Evolutionary conservation across 2,113 vertebrate species (phyloP).

Genomic region (Morone chrysops): DNA sequence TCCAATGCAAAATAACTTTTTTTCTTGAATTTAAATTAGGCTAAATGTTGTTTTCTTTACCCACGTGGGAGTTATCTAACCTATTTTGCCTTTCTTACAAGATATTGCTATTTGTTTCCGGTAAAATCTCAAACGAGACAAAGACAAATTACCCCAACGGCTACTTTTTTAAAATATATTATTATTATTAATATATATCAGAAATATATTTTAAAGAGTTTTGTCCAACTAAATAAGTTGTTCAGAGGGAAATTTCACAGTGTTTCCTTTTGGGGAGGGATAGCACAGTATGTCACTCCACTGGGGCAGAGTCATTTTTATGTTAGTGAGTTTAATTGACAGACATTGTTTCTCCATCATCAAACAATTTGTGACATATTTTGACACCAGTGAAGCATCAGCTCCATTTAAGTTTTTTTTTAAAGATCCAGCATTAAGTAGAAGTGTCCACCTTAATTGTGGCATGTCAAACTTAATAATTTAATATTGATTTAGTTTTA

Average conservation of each 20-base stretch:
- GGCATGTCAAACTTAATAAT: background rate
- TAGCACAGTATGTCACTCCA: background rate
- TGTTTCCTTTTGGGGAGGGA: background rate
- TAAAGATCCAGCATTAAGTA: background rate
- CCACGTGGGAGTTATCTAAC: constrained; percentile 44
- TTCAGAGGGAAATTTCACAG: background rate
- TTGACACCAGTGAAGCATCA: background rate
- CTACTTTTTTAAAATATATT: constrained; percentile 8
- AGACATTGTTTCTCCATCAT: background rate
- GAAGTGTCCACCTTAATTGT: background rate
- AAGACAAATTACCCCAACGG: constrained; percentile 39
- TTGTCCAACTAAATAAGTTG: constrained; percentile 16
- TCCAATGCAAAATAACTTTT: constrained; percentile 57
- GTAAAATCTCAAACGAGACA: constrained; percentile 44
- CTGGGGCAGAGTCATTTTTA: background rate
- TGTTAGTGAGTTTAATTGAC: background rate
- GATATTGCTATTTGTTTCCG: constrained; percentile 45
- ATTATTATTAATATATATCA: too few species aligned
- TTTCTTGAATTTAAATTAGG: constrained; percentile 55
- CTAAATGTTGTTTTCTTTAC: constrained; percentile 50
- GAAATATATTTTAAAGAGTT: constrained; percentile 12
- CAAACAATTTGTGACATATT: background rate
- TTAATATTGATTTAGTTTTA: background rate
- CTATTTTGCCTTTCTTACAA: constrained; percentile 38
- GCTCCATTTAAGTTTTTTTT: background rate